Evolutionary conservation across 2,888 invertebrate species (phyloP), one percentile per base, ranked within the genome.

Genomic region (Pseudeuparius sepicola): DNA sequence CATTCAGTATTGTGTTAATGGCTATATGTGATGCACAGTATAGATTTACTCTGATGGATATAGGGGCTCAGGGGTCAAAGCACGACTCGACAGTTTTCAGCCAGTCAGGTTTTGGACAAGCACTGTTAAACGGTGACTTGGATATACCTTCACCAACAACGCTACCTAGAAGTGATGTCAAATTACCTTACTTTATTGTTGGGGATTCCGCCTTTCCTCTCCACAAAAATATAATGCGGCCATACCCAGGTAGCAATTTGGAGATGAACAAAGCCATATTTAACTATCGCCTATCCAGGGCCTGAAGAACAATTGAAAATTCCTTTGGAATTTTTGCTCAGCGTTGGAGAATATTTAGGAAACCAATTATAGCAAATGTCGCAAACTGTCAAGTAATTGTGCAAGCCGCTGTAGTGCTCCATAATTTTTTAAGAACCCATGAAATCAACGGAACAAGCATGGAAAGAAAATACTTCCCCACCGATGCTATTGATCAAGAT

Each of bases 21-120:
- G 53, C 49, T 14, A 34, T 44, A 29, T 51, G 52, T 26, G 51
- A 53, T 33, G 45, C 47, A 2, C 38, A 49, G 4, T 53, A 52
- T 41, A 38, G 38, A 16, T 57, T 58, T 48, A 40, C 44, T 13
- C 41, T 44, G 27, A 45, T 49, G 10, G 49, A 53, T 42, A 45
- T 52, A 30, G 53, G 56, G 16, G 44, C 43, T 28, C 47, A 47
- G 41, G 53, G 52, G 4, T 45, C 43, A 24, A 41, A 45, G 40
- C 49, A 49, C 44, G 52, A 55, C 40, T 47, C 48, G 10, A 46
- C 45, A 12, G 31, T 51, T 14, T 46, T 51, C 29, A 11, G 18
- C 23, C 13, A 26, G 6, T 29, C 28, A 17, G 9, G 12, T 10
- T 36, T 43, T 40, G 37, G 34, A 11, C 6, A 24, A 24, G 15